Conservation (phyloP, 2,888 invertebrate genomes). For the Dendrolimus pini region DNA sequence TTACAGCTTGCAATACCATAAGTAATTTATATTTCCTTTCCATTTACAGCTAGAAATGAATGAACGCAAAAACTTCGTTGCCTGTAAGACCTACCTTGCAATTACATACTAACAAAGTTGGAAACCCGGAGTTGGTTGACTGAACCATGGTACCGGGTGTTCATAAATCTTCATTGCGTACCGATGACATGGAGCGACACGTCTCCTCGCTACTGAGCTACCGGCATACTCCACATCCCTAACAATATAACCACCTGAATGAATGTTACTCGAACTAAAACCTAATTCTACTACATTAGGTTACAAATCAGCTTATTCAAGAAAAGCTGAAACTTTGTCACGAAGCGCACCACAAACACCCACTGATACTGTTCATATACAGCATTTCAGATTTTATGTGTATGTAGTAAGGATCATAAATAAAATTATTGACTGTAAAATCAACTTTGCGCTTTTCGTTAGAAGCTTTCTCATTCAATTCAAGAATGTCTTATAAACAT, state of each 20-base stretch:
- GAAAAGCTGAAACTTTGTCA: conserved; percentile 35
- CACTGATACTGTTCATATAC: conserved; percentile 5
- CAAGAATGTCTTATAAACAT: conserved; percentile 36
- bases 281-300: conserved; percentile 17
- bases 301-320: conserved; percentile 8
- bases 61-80: neutral
- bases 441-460: conserved; percentile 68
- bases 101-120: conserved; percentile 41
- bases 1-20: neutral
- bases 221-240: conserved; percentile 24
- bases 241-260: conserved; percentile 35
- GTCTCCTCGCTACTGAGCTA: conserved; percentile 70
- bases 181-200: conserved; percentile 75
- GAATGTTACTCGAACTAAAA: conserved; percentile 19
- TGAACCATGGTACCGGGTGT: conserved; percentile 56
- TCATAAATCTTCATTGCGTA: conserved; percentile 76
- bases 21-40: neutral
- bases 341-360: conserved; percentile 47
- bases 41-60: neutral
- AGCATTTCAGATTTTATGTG: neutral
- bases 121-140: conserved; percentile 45
- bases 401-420: conserved; percentile 33
- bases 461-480: conserved; percentile 42
- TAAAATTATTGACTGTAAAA: conserved; percentile 28
- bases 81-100: conserved; percentile 12